phyloP scores from a whole-genome alignment of 23 tunicate genomes.

The Clavelina lepadiformis region DNA sequence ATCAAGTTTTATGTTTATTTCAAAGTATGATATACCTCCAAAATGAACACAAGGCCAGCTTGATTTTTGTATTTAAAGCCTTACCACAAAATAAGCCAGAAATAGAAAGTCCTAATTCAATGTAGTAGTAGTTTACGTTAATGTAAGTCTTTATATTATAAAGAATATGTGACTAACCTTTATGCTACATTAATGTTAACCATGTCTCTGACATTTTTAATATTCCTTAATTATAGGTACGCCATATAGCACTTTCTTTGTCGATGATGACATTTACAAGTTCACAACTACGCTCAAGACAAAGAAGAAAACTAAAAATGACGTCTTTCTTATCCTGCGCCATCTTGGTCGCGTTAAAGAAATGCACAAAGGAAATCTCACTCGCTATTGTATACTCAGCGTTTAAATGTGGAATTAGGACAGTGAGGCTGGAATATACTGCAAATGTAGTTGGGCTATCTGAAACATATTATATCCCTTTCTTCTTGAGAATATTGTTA shows the following conservation, averaged over 20 bases:
- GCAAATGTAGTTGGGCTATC: no score
- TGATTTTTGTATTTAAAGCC: neutral
- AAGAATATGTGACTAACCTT: neutral
- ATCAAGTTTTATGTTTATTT: neutral
- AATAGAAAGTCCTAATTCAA: no score
- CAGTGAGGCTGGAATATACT: no score
- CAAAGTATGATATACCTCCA: neutral
- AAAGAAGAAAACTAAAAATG: slow-evolving; percentile 51
- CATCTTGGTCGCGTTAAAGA: slow-evolving; percentile 82
- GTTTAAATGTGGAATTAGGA: slow-evolving; percentile 4
- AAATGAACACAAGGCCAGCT: neutral
- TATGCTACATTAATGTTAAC: neutral
- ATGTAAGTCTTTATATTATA: no score
- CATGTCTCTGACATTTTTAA: neutral
- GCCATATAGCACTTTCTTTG: slow-evolving; percentile 39
- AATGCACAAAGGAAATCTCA: slow-evolving; percentile 49
- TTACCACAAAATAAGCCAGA: no score
- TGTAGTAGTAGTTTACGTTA: no score
- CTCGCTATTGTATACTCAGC: slow-evolving; percentile 45
- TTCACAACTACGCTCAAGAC: slow-evolving; percentile 35
- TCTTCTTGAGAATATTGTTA: no score
- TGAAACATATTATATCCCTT: no score
- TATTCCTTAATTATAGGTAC: slow-evolving; percentile 46
- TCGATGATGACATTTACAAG: slow-evolving; percentile 59
- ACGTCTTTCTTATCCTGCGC: slow-evolving; percentile 53